These are phyloP conservation scores for Hermodice carunculata DNA, from an alignment of 2,888 invertebrate genomes.

Conservation along the genomic window DNA sequence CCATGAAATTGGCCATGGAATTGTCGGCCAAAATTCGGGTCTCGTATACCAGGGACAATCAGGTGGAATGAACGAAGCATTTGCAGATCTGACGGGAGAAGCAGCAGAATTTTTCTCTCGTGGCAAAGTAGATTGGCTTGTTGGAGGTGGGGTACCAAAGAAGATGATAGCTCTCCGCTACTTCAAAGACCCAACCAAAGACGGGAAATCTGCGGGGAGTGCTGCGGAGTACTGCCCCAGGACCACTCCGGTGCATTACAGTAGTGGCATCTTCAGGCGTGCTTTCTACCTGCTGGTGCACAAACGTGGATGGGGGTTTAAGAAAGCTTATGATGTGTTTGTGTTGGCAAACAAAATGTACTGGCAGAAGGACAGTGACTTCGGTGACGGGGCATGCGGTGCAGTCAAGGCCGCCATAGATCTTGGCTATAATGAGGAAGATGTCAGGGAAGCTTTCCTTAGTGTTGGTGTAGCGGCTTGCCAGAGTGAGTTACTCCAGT, in stretches of 20 bases:
- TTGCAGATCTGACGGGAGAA: constrained; percentile 42
- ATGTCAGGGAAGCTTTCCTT: neutral
- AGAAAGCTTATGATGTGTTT: constrained; percentile 5
- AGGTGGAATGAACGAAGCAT: constrained; percentile 23
- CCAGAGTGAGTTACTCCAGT: too few species aligned
- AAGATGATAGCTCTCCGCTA: neutral
- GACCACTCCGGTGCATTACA: constrained; percentile 5
- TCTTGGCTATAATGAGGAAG: constrained; percentile 4
- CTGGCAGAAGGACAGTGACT: neutral
- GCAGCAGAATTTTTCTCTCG: too few species aligned
- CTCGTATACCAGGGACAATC: constrained; percentile 31
- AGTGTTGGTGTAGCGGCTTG: neutral
- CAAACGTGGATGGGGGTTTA: constrained; percentile 4
- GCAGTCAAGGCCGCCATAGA: neutral
- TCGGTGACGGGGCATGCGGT: constrained; percentile 10
- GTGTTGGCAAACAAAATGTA: constrained; percentile 1
- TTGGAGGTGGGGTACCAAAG: too few species aligned
- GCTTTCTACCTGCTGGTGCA: constrained; percentile 6
- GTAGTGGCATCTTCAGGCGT: constrained; percentile 13
- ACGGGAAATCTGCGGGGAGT: neutral
- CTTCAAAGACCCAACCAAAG: neutral
- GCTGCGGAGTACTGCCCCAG: constrained; percentile 4
- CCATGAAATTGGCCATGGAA: constrained; percentile 46
- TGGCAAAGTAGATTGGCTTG: too few species aligned
- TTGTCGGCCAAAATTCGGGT: constrained; percentile 39